A percentile compares a stretch with the other conserved stretches of the same genome.
Evolutionary conservation across 1,140 invertebrate genomes (phyloP).

Genomic region (Manduca sexta): DNA sequence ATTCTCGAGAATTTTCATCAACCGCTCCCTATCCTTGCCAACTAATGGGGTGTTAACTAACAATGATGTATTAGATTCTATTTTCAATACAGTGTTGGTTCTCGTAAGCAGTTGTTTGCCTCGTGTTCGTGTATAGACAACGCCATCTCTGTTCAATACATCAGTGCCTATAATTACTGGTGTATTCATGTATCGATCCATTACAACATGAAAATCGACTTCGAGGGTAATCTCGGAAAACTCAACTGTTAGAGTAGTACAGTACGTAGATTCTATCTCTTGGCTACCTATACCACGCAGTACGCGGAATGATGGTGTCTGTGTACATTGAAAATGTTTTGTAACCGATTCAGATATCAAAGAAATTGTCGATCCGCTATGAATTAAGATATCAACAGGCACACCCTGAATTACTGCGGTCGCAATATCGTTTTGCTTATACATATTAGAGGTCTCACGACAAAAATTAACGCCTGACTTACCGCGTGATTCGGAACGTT

Average conservation of each 20-base stretch:
- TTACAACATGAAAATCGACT: conserved; percentile 19
- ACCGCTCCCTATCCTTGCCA: too few relatives aligned
- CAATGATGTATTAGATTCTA: neutral
- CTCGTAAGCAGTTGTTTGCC: conserved; percentile 3
- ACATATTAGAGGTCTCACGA: neutral
- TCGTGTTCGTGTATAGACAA: conserved; percentile 15
- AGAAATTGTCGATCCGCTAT: conserved; percentile 21
- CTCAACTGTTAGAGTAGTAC: conserved; percentile 12
- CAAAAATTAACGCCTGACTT: conserved; percentile 15
- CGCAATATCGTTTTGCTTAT: conserved; percentile 5
- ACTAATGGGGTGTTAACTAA: too few relatives aligned
- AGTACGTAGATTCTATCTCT: conserved; percentile 8
- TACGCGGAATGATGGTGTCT: conserved; percentile 7
- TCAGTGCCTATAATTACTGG: conserved; percentile 22
- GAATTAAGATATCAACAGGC: conserved; percentile 19
- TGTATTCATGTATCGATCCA: conserved; percentile 3
- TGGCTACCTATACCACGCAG: conserved; percentile 18
- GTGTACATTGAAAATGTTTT: conserved; percentile 18
- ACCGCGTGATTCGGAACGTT: conserved; percentile 3
- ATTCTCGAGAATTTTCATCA: too few relatives aligned
- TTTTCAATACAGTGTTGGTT: neutral
- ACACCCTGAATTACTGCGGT: conserved; percentile 11
- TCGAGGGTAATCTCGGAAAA: conserved; percentile 17
- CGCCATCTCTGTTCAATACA: conserved; percentile 18
- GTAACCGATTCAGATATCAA: conserved; percentile 15